phyloP scores from a whole-genome alignment of 2,113 vertebrate species.

The Xenotilapia flavipinnis region DNA sequence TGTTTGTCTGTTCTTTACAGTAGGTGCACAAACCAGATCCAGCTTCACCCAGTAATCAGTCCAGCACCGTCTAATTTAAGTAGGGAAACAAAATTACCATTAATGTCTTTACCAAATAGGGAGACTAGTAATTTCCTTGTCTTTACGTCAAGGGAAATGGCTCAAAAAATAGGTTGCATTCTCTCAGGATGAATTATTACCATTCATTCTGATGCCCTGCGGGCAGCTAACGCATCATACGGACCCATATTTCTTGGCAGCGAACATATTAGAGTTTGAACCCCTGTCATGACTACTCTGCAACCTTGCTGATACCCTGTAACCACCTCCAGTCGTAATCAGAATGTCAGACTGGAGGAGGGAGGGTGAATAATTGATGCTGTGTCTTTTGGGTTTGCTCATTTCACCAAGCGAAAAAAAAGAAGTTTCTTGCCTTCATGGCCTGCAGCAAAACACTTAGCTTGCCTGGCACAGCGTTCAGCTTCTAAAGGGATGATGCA shows the following conservation, averaged over 20 bases:
- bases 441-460: slow-evolving; percentile 50
- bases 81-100: slow-evolving; percentile 14
- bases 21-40: neutral
- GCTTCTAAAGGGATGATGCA: slow-evolving; percentile 39
- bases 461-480: slow-evolving; percentile 42
- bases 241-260: slow-evolving; percentile 36
- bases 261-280: slow-evolving; percentile 42
- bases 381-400: slow-evolving; percentile 54
- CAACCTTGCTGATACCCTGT: slow-evolving; percentile 37
- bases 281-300: slow-evolving; percentile 40
- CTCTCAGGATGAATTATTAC: slow-evolving; percentile 23
- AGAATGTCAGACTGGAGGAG: slow-evolving; percentile 45
- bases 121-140: slow-evolving; percentile 15
- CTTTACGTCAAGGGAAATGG: slow-evolving; percentile 10
- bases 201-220: slow-evolving; percentile 11
- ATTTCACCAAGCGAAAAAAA: slow-evolving; percentile 49
- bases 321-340: slow-evolving; percentile 60
- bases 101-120: slow-evolving; percentile 31
- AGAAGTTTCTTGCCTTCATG: slow-evolving; percentile 38
- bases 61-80: neutral
- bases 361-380: slow-evolving; percentile 65
- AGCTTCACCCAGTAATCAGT: neutral
- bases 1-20: neutral
- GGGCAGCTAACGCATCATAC: slow-evolving; percentile 20
- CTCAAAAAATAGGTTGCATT: slow-evolving; percentile 6